These are phyloP conservation scores for Dastarcus helophoroides DNA, from an alignment of 2,888 invertebrate species.

Conservation along the genomic window DNA sequence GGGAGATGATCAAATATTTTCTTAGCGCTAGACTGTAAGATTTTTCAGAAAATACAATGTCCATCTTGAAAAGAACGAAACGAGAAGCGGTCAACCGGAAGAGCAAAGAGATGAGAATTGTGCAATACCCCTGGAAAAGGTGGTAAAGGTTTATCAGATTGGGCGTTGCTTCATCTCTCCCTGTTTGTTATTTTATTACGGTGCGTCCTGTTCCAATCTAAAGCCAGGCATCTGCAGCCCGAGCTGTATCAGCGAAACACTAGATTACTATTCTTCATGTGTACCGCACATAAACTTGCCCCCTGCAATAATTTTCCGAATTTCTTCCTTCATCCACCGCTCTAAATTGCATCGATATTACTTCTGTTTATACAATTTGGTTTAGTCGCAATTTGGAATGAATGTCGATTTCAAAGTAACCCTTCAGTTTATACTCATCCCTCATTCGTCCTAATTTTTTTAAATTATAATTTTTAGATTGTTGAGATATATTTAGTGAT, in stretches of 20 bases:
- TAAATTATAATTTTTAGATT: too few relatives aligned
- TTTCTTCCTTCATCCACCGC: too few relatives aligned
- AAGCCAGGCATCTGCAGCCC: constrained; percentile 9
- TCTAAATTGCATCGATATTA: too few relatives aligned
- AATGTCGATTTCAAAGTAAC: too few relatives aligned
- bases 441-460: too few relatives aligned
- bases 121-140: too few relatives aligned
- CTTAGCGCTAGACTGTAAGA: not conserved
- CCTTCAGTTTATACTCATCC: too few relatives aligned
- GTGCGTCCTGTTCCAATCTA: constrained; percentile 27
- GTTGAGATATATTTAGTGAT: too few relatives aligned
- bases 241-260: constrained; percentile 24
- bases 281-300: too few relatives aligned
- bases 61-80: constrained; percentile 1
- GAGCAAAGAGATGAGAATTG: constrained; percentile 3
- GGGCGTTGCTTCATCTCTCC: constrained; percentile 28
- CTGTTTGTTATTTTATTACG: constrained; percentile 31
- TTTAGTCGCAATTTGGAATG: too few relatives aligned
- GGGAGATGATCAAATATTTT: constrained; percentile 4
- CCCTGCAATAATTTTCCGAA: too few relatives aligned
- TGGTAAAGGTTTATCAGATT: constrained; percentile 22
- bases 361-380: too few relatives aligned
- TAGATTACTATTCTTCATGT: constrained; percentile 1
- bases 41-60: not conserved
- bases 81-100: constrained; percentile 1